These are phyloP conservation scores for Orcinus orca DNA, from an alignment of 2,113 vertebrate species.

Conservation along the genomic window DNA sequence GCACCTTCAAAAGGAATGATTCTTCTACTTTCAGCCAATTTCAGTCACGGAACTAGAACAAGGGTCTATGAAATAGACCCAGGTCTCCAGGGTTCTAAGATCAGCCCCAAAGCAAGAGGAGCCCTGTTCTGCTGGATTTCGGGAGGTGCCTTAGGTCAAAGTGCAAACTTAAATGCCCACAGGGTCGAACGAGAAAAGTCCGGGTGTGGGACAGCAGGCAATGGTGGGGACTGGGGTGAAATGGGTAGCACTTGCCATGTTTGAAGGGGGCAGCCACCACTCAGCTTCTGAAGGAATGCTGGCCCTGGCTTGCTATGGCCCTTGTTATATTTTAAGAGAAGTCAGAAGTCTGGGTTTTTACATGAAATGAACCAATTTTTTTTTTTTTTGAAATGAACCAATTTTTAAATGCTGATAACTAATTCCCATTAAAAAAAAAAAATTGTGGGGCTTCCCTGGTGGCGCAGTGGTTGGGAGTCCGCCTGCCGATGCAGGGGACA, in stretches of 20 bases:
- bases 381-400: not conserved
- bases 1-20: not conserved
- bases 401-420: constrained; percentile 45
- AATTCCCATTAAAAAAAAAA: not conserved
- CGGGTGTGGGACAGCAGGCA: not conserved
- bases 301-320: not conserved
- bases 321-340: constrained; percentile 42
- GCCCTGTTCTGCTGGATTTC: not conserved
- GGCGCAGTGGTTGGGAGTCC: no score
- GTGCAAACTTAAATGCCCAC: not conserved
- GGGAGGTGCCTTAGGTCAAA: not conserved
- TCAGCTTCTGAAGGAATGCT: not conserved
- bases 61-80: not conserved
- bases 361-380: constrained; percentile 37
- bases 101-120: not conserved
- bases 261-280: not conserved
- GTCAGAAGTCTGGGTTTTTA: not conserved
- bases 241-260: not conserved
- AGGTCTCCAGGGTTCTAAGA: constrained; percentile 6
- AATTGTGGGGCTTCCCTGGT: no score
- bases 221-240: not conserved
- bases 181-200: not conserved
- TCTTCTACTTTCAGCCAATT: not conserved
- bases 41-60: not conserved
- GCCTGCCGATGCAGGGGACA: no score